Evolutionary conservation across 1,140 invertebrate genomes (phyloP).

Genomic region (Drosophila grimshawi): DNA sequence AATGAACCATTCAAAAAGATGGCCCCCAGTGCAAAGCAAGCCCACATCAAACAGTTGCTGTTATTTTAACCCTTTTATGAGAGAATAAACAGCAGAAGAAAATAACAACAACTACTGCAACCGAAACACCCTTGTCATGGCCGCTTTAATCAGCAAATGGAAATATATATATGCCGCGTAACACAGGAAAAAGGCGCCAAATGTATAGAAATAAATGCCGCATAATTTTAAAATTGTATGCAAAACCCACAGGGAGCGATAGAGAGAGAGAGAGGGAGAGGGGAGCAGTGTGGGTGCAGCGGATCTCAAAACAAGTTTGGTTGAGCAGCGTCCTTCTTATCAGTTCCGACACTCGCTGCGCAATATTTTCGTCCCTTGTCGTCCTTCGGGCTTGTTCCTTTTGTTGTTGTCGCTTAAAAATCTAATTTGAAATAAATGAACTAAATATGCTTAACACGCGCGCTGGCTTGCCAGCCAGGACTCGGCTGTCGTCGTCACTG

Average conservation of each 20-base stretch:
- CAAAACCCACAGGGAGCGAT: slow-evolving; percentile 31
- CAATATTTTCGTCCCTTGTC: slow-evolving; percentile 14
- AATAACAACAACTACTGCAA: slow-evolving; percentile 36
- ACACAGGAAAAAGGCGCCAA: slow-evolving; percentile 3
- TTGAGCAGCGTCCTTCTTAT: slow-evolving; percentile 60
- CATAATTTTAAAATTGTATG: slow-evolving; percentile 62
- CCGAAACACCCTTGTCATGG: slow-evolving; percentile 60
- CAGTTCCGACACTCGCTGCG: slow-evolving; percentile 59
- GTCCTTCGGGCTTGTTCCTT: slow-evolving; percentile 16
- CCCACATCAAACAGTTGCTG: slow-evolving; percentile 76
- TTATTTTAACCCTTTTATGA: slow-evolving; percentile 75
- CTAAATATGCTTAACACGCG: slow-evolving; percentile 84
- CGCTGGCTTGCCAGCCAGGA: slow-evolving; percentile 21
- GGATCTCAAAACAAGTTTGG: neutral
- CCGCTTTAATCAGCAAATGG: slow-evolving; percentile 79
- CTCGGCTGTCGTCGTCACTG: neutral
- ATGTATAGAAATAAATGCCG: slow-evolving; percentile 33
- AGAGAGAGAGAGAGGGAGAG: neutral
- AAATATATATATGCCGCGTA: slow-evolving; percentile 53
- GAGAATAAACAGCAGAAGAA: slow-evolving; percentile 8
- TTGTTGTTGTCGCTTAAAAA: slow-evolving; percentile 68
- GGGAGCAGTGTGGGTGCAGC: neutral
- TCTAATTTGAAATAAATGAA: slow-evolving; percentile 84
- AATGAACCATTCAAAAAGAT: slow-evolving; percentile 67
- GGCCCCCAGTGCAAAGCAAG: slow-evolving; percentile 34